These are phyloP conservation scores for Maconellicoccus hirsutus DNA, from an alignment of 1,140 invertebrate species.

Conservation along the genomic window DNA sequence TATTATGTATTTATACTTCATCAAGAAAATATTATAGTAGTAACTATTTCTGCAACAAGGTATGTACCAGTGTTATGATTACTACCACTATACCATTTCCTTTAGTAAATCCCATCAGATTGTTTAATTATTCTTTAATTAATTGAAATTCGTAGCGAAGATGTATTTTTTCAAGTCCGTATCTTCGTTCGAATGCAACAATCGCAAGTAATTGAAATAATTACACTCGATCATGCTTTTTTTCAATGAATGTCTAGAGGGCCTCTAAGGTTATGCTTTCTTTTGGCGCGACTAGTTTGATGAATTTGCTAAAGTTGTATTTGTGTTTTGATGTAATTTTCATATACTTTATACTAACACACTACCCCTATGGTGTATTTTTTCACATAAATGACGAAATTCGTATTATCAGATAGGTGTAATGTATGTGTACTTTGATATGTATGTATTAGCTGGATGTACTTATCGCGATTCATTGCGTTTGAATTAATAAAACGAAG, in stretches of 20 bases:
- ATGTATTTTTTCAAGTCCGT: neutral
- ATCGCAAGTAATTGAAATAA: too few relatives aligned
- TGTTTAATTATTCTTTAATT: neutral
- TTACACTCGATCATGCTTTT: neutral
- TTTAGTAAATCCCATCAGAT: neutral
- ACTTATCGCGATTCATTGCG: too few relatives aligned
- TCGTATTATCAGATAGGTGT: too few relatives aligned
- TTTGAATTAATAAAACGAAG: too few relatives aligned
- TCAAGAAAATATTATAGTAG: slow-evolving; percentile 18
- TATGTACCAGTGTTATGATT: neutral
- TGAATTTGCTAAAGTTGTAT: neutral
- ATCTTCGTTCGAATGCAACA: neutral
- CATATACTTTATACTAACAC: too few relatives aligned
- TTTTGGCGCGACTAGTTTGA: neutral
- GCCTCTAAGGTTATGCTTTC: slow-evolving; percentile 16
- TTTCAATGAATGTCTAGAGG: slow-evolving; percentile 16
- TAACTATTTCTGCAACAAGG: neutral
- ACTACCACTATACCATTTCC: neutral
- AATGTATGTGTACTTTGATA: too few relatives aligned
- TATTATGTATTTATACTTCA: slow-evolving; percentile 13
- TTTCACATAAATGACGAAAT: too few relatives aligned
- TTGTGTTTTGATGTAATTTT: neutral
- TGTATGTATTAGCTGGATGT: too few relatives aligned
- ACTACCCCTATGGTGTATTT: too few relatives aligned
- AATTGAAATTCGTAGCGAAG: neutral